phyloP scores from a whole-genome alignment of 1,140 invertebrate species.

The Drosophila aff. region DNA sequence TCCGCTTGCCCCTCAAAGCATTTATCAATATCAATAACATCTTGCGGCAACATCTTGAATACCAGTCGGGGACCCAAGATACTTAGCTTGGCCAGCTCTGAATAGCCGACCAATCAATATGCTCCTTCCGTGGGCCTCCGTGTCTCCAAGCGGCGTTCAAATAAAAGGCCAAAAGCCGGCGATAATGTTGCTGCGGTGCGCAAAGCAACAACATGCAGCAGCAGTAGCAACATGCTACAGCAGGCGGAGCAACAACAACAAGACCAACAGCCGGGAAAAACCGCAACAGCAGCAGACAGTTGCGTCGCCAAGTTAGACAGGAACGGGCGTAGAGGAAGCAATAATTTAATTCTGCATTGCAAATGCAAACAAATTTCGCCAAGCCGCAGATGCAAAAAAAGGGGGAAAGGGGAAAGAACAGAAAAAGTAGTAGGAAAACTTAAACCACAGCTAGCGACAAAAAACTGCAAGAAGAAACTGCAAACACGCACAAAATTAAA shows the following conservation, averaged over 20 bases:
- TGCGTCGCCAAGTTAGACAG: constrained; percentile 40
- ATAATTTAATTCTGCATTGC: constrained; percentile 82
- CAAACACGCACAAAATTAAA: constrained; percentile 5
- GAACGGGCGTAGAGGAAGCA: constrained; percentile 61
- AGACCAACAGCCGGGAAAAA: constrained; percentile 32
- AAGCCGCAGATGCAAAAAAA: constrained; percentile 65
- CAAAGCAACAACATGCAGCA: constrained; percentile 60
- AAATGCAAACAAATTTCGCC: constrained; percentile 81
- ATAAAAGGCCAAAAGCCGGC: constrained; percentile 65
- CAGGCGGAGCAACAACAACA: constrained; percentile 11
- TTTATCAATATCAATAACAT: constrained; percentile 39
- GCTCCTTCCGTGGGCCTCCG: constrained; percentile 28
- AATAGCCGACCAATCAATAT: constrained; percentile 66
- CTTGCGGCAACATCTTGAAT: constrained; percentile 22
- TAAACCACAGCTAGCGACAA: constrained; percentile 70
- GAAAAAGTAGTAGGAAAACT: constrained; percentile 55
- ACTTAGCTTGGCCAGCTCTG: constrained; percentile 18
- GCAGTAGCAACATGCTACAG: constrained; percentile 30
- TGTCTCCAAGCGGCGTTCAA: constrained; percentile 53
- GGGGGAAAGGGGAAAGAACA: not conserved
- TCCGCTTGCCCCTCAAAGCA: not conserved
- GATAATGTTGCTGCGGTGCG: constrained; percentile 78
- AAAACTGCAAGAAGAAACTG: constrained; percentile 44
- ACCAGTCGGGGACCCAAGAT: constrained; percentile 15
- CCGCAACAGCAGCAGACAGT: constrained; percentile 43